These are phyloP conservation scores for Hiodon alosoides DNA, from an alignment of 2,113 vertebrate genomes.

Conservation along the genomic window DNA sequence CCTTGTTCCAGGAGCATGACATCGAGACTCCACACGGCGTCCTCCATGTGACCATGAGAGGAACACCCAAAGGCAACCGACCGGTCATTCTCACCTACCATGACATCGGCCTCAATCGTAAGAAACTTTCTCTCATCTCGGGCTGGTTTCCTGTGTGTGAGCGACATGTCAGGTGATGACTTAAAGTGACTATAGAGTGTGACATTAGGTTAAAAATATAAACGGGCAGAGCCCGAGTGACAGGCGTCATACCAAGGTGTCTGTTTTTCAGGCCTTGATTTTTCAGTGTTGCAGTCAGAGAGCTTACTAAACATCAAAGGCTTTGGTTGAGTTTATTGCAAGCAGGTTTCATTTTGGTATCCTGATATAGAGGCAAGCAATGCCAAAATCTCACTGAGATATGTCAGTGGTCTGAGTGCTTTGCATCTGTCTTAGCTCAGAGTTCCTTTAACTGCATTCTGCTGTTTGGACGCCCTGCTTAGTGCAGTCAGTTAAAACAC, in stretches of 20 bases:
- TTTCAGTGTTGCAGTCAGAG: not conserved
- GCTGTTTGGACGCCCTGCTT: too few relatives aligned
- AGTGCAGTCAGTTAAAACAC: too few relatives aligned
- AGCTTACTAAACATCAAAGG: not conserved
- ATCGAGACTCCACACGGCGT: slow-evolving; percentile 84
- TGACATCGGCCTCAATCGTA: slow-evolving; percentile 94
- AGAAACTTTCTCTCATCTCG: slow-evolving; percentile 43
- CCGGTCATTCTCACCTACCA: slow-evolving; percentile 94
- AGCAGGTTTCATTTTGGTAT: not conserved
- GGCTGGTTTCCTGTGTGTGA: not conserved
- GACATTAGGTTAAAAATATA: too few relatives aligned
- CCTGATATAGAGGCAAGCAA: not conserved
- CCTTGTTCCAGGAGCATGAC: slow-evolving; percentile 78
- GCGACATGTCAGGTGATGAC: not conserved
- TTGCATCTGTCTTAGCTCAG: too few relatives aligned
- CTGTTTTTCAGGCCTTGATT: too few relatives aligned
- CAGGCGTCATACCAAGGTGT: too few relatives aligned
- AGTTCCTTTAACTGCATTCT: too few relatives aligned
- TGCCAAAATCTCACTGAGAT: not conserved
- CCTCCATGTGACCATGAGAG: slow-evolving; percentile 88
- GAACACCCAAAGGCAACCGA: slow-evolving; percentile 80
- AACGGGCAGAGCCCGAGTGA: too few relatives aligned
- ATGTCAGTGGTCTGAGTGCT: too few relatives aligned
- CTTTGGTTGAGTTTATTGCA: too few relatives aligned
- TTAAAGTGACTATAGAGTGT: too few relatives aligned